Evolutionary conservation across 2,888 invertebrate species (phyloP).

Genomic region (Pseudeuparius sepicola): DNA sequence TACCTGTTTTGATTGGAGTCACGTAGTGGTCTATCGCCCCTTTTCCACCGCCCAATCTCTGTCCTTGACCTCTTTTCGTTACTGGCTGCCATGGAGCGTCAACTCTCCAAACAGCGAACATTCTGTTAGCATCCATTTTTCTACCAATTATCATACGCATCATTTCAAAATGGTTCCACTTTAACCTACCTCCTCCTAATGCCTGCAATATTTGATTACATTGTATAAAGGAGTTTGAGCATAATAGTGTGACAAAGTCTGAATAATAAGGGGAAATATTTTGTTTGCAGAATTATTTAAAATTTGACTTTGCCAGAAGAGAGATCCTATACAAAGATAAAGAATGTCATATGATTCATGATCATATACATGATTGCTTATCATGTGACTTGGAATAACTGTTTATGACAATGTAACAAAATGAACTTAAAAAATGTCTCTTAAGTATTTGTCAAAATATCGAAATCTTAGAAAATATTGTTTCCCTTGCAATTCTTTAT

Average conservation of each 20-base stretch:
- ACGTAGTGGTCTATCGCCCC: conserved; percentile 90
- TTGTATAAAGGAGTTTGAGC: neutral
- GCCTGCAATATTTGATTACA: conserved; percentile 49
- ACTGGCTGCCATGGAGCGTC: conserved; percentile 94
- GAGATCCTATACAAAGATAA: conserved; percentile 6
- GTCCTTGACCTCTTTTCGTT: conserved; percentile 81
- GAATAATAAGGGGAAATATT: too few relatives aligned
- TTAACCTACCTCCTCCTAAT: conserved; percentile 70
- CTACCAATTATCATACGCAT: conserved; percentile 67
- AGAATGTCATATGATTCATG: conserved; percentile 9
- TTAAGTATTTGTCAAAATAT: too few relatives aligned
- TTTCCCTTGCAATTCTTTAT: too few relatives aligned
- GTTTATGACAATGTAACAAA: too few relatives aligned
- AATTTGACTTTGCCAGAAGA: too few relatives aligned
- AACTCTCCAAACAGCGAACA: conserved; percentile 93
- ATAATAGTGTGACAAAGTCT: too few relatives aligned
- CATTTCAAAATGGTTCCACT: conserved; percentile 79
- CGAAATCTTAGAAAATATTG: too few relatives aligned
- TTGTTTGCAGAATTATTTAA: too few relatives aligned
- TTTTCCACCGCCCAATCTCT: conserved; percentile 94
- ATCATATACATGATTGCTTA: too few relatives aligned
- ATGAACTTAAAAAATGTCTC: too few relatives aligned
- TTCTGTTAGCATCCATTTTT: conserved; percentile 65
- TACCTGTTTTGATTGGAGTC: conserved; percentile 79
- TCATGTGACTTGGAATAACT: too few relatives aligned